These are phyloP conservation scores for Acholoe squamosa DNA, from an alignment of 2,888 invertebrate species.

Conservation along the genomic window DNA sequence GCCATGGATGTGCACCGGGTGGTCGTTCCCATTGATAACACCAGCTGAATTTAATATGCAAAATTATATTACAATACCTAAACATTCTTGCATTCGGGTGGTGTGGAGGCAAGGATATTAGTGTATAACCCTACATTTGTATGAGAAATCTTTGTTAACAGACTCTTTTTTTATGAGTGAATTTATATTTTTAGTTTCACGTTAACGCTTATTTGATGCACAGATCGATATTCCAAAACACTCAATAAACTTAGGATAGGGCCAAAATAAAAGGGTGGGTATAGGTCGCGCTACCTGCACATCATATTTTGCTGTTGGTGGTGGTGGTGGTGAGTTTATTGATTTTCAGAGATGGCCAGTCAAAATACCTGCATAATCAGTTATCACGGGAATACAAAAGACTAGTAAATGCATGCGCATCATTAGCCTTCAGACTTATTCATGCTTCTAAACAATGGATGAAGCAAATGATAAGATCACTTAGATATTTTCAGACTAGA, in stretches of 20 bases:
- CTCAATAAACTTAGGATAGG: not conserved
- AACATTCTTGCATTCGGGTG: not conserved
- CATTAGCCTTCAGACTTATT: no score
- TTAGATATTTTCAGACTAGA: no score
- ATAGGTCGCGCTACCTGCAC: not conserved
- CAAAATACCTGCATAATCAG: not conserved
- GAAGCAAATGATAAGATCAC: no score
- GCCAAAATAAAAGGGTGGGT: not conserved
- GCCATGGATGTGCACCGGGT: conserved; percentile 68
- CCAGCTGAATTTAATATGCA: conserved; percentile 53
- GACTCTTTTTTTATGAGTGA: not conserved
- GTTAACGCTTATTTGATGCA: not conserved
- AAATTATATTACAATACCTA: not conserved
- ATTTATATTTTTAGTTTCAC: not conserved
- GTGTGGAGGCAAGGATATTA: not conserved
- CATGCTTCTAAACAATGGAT: no score
- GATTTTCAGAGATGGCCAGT: not conserved
- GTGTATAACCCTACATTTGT: not conserved
- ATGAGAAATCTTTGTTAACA: not conserved
- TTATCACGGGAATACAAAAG: not conserved
- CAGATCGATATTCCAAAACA: not conserved
- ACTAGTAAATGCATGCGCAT: no score
- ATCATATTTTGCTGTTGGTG: not conserved
- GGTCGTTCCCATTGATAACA: conserved; percentile 63
- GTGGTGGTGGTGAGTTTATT: no score